Conservation (phyloP, 2,113 vertebrate genomes). For the Stercorarius parasiticus region DNA sequence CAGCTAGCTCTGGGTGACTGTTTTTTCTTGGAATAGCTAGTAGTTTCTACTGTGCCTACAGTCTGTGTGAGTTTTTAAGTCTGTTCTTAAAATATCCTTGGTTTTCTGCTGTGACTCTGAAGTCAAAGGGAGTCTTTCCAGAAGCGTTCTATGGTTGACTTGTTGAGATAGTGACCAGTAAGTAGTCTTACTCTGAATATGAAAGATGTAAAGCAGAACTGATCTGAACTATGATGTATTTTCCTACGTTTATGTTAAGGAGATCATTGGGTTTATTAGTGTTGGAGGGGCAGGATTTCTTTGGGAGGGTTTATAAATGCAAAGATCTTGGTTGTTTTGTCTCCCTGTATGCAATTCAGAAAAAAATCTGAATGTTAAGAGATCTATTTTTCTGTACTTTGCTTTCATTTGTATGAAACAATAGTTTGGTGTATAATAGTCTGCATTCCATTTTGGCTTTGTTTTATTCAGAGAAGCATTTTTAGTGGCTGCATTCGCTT, state of each 20-base stretch:
- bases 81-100: background rate
- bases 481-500: background rate
- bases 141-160: background rate
- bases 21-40: background rate
- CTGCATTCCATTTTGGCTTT: conserved; percentile 23
- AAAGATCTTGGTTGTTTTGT: background rate
- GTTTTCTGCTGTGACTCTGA: background rate
- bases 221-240: background rate
- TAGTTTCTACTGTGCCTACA: background rate
- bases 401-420: background rate
- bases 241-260: background rate
- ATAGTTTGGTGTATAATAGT: background rate
- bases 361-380: background rate
- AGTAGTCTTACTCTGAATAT: background rate
- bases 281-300: background rate
- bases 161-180: background rate
- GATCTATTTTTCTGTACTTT: background rate
- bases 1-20: background rate
- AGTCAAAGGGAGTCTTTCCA: background rate
- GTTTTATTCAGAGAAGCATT: background rate
- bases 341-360: fast-evolving
- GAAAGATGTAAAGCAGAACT: background rate
- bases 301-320: background rate
- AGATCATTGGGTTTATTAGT: background rate
- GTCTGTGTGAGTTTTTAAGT: background rate